Evolutionary conservation across 2,797 vertebrate species (phyloP).

Genomic region (Phyllotis vaccarum): DNA sequence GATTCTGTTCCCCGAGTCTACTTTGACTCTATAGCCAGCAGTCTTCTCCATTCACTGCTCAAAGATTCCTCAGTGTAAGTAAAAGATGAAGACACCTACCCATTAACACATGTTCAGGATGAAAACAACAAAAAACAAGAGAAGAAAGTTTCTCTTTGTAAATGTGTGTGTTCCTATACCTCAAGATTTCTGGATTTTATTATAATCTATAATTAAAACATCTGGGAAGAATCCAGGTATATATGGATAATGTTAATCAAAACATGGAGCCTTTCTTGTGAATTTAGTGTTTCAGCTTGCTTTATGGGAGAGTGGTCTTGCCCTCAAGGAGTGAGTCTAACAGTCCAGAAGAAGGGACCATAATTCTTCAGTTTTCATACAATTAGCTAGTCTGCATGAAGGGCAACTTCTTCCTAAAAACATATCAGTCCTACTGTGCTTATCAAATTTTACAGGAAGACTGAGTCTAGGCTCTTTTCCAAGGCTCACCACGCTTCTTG

Average conservation of each 20-base stretch:
- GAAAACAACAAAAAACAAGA: conserved; percentile 27
- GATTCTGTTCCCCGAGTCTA: neutral
- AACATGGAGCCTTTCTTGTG: neutral
- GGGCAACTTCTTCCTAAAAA: neutral
- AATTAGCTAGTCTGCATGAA: neutral
- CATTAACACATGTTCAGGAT: neutral
- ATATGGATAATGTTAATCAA: neutral
- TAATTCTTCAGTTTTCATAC: neutral
- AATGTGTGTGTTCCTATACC: neutral
- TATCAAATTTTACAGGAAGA: neutral
- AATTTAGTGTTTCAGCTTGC: neutral
- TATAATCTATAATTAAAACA: neutral
- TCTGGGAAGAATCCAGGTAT: neutral
- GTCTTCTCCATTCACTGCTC: neutral
- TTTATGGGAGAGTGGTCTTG: neutral
- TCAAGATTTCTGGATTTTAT: neutral
- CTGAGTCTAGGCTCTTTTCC: neutral
- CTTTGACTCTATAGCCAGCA: neutral
- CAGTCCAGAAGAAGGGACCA: neutral
- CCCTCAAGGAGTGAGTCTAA: neutral
- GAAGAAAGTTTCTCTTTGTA: neutral
- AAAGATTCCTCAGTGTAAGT: neutral
- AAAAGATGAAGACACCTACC: neutral
- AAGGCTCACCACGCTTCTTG: neutral
- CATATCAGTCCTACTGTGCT: neutral